These are phyloP conservation scores for Entomyzon cyanotis DNA, from an alignment of 2,113 vertebrate species.

Conservation along the genomic window DNA sequence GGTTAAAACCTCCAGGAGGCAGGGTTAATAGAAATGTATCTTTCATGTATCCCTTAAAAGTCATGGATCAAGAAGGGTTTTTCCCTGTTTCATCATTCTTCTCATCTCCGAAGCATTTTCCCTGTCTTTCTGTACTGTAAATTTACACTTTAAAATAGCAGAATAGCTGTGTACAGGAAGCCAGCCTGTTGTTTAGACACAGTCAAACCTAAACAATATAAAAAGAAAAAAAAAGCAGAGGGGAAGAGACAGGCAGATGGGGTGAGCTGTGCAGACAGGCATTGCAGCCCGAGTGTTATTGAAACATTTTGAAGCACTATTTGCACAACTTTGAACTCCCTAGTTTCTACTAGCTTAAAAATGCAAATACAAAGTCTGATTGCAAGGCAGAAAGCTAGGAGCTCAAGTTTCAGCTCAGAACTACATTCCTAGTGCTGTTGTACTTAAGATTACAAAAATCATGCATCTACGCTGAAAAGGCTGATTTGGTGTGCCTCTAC, in stretches of 20 bases:
- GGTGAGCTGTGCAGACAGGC: background rate
- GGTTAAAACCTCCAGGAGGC: background rate
- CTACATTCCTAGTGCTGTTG: background rate
- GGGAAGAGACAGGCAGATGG: background rate
- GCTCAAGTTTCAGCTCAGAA: background rate
- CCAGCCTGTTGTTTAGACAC: background rate
- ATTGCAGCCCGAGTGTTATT: background rate
- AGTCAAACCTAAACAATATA: conserved; percentile 12
- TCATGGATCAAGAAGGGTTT: background rate
- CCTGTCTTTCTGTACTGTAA: background rate
- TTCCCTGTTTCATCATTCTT: background rate
- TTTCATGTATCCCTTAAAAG: background rate
- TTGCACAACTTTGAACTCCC: background rate
- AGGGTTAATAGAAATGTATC: background rate
- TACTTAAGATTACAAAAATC: background rate
- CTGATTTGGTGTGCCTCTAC: background rate
- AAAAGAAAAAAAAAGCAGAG: background rate
- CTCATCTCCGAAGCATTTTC: background rate
- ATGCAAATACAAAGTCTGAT: conserved; percentile 18
- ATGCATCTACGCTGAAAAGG: background rate
- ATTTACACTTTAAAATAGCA: background rate
- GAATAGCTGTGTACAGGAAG: background rate
- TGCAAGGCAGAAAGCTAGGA: background rate
- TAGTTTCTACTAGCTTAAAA: background rate
- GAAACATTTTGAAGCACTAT: background rate